These are phyloP conservation scores for Paracentrotus lividus DNA, from an alignment of 53 echinoderm and acorn worm genomes.

Conservation along the genomic window DNA sequence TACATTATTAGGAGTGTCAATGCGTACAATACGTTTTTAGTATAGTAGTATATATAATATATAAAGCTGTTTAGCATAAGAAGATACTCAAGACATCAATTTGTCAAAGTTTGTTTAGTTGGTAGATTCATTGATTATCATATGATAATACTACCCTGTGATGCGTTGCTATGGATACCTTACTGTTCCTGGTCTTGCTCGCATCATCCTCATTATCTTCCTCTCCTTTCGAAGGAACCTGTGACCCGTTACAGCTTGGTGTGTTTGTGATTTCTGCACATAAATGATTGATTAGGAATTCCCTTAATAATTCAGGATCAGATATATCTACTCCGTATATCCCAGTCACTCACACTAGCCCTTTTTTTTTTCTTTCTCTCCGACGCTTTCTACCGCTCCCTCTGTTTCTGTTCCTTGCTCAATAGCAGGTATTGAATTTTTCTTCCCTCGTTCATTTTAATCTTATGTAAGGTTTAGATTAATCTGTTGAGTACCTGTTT, in stretches of 20 bases:
- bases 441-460: not conserved
- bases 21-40: too few species aligned
- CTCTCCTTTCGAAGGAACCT: conserved; percentile 20
- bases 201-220: not conserved
- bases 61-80: too few species aligned
- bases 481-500: too few species aligned
- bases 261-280: conserved; percentile 47
- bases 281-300: conserved; percentile 61
- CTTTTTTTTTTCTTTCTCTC: not conserved
- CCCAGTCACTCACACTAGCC: not conserved
- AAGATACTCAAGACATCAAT: not conserved
- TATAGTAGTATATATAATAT: too few species aligned
- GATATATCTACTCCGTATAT: not conserved
- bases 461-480: not conserved
- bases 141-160: conserved; percentile 22
- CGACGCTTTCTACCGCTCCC: not conserved
- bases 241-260: conserved; percentile 51
- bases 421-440: not conserved
- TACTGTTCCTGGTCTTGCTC: not conserved
- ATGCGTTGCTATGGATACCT: conserved; percentile 24
- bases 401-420: not conserved
- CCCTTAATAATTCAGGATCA: conserved; percentile 50
- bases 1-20: too few species aligned
- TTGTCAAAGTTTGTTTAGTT: not conserved
- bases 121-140: conserved; percentile 36